Base-by-base conservation (phyloP, 2,113 vertebrate species). In the Edolisoma coerulescens region DNA sequence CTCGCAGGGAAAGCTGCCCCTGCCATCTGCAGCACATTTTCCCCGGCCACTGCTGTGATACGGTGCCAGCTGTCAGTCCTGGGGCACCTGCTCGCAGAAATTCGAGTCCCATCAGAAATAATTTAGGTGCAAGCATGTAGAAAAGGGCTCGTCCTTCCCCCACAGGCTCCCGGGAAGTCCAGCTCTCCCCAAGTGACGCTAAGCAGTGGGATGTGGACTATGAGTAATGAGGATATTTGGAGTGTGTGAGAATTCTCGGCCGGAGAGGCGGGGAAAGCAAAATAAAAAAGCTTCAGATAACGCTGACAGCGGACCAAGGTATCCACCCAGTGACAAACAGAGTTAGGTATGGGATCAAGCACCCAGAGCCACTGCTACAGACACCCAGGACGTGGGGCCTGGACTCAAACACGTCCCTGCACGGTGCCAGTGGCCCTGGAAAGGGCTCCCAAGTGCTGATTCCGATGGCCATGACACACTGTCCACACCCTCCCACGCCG, bases 11-110 rank as follows among this genome's bases (percentile, higher is more conserved):
- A 90, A 94, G 82, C 93, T 92, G 95, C 71, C 88, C 88, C 71
- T 78, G 35, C 87, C 79, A 95, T 91, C 91, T 96, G 88, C 90
- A 63, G 87, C 76, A 47, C 39, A 18, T 95, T 93, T 86, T 85
- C 54, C 60, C 76, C 0, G 1, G 63, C 67, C 47, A 8, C 91
- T 54, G 65, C 8, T 67, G 57, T 10, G 70, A 61, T 16, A 7
- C 26, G 5, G 26, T 21, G 59, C 70, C 95, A 96, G 88, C 92
- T 96, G 88, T 50, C 88, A 68, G 71, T 88, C 80, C 95, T 6
- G 49, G 80, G 92, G 88, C 94, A 95, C 94, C 96, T 93, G 95
- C 94, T 96, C 5, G 0, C 35, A 70, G 73, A 97, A 93, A 95
- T 81, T 81, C 80, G 52, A 87, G 73, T 74, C 79, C 68, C 68